phyloP scores from a whole-genome alignment of 1,140 invertebrate genomes.

The Adoxophyes honmai region DNA sequence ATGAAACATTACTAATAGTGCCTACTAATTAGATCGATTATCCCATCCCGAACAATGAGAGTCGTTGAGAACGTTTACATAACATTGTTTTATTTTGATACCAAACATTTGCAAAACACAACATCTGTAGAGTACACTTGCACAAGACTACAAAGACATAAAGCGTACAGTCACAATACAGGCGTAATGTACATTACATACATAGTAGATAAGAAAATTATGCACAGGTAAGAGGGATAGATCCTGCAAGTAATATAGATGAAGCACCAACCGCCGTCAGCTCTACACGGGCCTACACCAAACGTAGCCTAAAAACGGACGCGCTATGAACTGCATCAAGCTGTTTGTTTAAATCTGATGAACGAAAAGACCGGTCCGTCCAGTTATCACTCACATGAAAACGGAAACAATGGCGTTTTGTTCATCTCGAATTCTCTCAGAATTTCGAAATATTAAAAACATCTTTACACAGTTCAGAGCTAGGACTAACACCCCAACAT shows the following conservation, averaged over 20 bases:
- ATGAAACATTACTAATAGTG: no score
- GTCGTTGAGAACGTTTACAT: no score
- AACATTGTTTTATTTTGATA: no score
- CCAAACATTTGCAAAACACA: not conserved
- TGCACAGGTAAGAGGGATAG: conserved; percentile 54
- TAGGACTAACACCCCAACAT: conserved; percentile 41
- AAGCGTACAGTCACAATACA: conserved; percentile 66
- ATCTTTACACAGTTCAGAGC: conserved; percentile 24
- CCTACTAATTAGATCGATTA: no score
- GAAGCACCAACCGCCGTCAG: conserved; percentile 72
- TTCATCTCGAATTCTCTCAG: no score
- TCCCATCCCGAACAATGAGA: no score
- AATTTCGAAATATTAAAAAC: no score
- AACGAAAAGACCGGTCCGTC: no score
- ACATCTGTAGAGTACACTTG: conserved; percentile 13
- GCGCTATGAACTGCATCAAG: conserved; percentile 36
- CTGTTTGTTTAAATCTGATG: no score
- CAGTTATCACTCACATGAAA: no score
- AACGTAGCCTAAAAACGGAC: conserved; percentile 21
- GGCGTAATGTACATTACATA: conserved; percentile 44
- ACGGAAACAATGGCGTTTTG: no score
- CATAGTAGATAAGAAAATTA: conserved; percentile 47
- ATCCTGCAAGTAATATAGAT: conserved; percentile 53
- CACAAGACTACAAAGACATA: conserved; percentile 5
- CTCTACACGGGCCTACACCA: conserved; percentile 57